Base-by-base conservation (phyloP, 2,888 invertebrate species). In the Nomada ferruginata region DNA sequence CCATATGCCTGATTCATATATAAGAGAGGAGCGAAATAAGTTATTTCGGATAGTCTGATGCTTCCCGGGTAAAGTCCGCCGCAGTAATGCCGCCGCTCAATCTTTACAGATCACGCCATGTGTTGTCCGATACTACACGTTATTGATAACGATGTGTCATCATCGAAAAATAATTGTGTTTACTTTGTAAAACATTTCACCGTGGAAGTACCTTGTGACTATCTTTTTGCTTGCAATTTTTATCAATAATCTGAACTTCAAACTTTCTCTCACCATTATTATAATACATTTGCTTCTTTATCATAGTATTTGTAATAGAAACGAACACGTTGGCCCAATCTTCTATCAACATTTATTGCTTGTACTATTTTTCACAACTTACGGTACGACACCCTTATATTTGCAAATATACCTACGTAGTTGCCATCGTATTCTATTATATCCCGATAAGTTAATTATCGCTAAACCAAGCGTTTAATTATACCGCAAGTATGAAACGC, bases 161-260 rank as follows among this genome's bases (percentile, higher is more conserved):
- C 75, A 85, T 85, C 80, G 71, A 85, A 65, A 23, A 75, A 20
- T 71, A 76, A 82, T 83, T 82, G 36, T 82, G 78, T 82, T 79
- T 81, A 84, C 82, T 84, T 86, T 52, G 72, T 88, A 89, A 90
- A 73, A 73, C 64, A 55, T 84, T 82, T 50, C 74, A 90, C 92
- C 85, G 92, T 76, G 90, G 92, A 89, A 90, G 91, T 75, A 88
- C 89, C 76, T 55, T 71, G 79, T 57, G 91, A 92, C 91, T 92
- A 92, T 89, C 89, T 86, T 84, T 90, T 91, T 90, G n/a, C n/a
- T 9, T 79, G 50, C 59, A 13, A 75, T 36, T 69, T 47, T 20
- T 44, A 53, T 29, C 36, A n/a, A 10, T 50, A 26, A 42, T 26
- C 5, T 11, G 15, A 20, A 20, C 0, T 57, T 26, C 10, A 55